Evolutionary conservation across 2,888 invertebrate genomes (phyloP).

Genomic region (Lasioglossum villosulum): DNA sequence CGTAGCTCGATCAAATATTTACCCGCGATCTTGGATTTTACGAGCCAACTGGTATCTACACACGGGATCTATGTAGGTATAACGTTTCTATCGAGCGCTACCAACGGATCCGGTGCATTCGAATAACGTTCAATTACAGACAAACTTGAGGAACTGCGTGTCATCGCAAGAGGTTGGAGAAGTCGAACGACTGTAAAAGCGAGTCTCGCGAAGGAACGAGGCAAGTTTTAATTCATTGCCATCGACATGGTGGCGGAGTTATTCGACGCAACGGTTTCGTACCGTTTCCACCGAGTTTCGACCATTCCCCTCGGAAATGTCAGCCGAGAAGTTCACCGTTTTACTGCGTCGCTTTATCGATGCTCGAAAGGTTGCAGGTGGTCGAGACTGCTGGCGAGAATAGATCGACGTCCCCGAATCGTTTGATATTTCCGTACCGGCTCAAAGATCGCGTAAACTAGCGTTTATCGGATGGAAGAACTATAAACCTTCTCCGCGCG

Average conservation of each 20-base stretch:
- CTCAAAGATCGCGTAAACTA: background rate
- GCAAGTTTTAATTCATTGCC: conserved; percentile 9
- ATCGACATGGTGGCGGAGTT: conserved; percentile 1
- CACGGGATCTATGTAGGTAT: conserved; percentile 13
- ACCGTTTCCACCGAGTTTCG: conserved; percentile 5
- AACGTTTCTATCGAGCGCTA: conserved; percentile 16
- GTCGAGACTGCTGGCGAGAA: conserved; percentile 6
- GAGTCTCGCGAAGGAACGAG: background rate
- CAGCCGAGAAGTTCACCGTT: conserved; percentile 47
- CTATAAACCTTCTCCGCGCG: background rate
- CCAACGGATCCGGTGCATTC: background rate
- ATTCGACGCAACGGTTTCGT: background rate
- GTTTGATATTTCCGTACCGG: background rate
- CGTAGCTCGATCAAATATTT: conserved; percentile 59
- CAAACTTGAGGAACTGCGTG: background rate
- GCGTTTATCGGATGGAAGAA: background rate
- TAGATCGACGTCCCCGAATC: background rate
- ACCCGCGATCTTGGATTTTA: conserved; percentile 56
- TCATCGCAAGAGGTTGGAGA: background rate
- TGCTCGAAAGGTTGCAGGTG: conserved; percentile 33
- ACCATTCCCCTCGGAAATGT: conserved; percentile 30
- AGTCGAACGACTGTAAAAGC: background rate
- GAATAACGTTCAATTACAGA: background rate
- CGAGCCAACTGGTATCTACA: conserved; percentile 37
- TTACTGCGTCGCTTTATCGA: conserved; percentile 38